phyloP scores from a whole-genome alignment of 2,113 vertebrate genomes.

The Cromileptes altivelis region DNA sequence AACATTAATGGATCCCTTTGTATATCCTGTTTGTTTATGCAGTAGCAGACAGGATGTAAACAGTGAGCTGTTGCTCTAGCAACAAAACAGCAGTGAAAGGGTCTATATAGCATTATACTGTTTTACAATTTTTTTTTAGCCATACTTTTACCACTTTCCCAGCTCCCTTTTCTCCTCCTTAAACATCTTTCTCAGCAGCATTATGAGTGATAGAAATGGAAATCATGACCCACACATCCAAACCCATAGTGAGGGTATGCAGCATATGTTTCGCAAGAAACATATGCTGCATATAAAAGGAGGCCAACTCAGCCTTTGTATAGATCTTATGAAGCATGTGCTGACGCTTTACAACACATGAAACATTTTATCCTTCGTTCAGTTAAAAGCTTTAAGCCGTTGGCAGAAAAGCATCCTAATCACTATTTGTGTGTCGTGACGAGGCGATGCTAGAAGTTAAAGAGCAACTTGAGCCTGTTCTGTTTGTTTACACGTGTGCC shows the following conservation, averaged over 20 bases:
- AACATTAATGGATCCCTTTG: too few species aligned
- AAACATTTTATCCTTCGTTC: not conserved
- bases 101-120: too few species aligned
- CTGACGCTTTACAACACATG: not conserved
- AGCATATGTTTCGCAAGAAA: too few species aligned
- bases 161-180: not conserved
- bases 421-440: not conserved
- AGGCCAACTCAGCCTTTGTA: not conserved
- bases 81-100: too few species aligned
- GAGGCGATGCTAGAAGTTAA: conserved; percentile 14
- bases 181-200: not conserved
- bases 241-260: not conserved
- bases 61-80: too few species aligned
- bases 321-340: conserved; percentile 12
- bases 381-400: conserved; percentile 24
- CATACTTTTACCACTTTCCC: not conserved
- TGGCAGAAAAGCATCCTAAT: conserved; percentile 10
- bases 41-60: too few species aligned
- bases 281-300: not conserved
- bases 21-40: too few species aligned
- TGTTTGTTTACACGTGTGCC: conserved; percentile 28
- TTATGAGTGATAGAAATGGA: not conserved
- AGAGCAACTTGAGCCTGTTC: conserved; percentile 27
- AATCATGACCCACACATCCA: not conserved
- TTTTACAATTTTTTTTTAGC: not conserved